A percentile compares a stretch with the other conserved stretches of the same genome.
phyloP scores from a whole-genome alignment of 37 sponge, comb jelly and placozoan species.

The Cladorhizidae sp. region DNA sequence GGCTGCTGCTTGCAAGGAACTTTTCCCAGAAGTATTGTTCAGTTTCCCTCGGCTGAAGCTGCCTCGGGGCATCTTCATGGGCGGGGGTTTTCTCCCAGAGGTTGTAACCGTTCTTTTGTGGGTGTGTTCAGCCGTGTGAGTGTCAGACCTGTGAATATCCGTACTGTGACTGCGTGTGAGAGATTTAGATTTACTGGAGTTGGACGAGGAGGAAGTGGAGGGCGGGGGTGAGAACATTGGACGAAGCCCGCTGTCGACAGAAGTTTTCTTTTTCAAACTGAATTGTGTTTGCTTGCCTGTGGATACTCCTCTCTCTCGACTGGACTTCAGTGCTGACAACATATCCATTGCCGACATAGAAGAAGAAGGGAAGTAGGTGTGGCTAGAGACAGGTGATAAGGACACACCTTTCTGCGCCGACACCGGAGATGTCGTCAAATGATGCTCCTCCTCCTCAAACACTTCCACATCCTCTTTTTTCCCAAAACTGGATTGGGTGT shows the following conservation, averaged over 20 bases:
- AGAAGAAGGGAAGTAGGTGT: too few relatives aligned
- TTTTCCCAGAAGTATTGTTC: too few relatives aligned
- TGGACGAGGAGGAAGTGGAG: too few relatives aligned
- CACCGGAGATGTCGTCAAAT: neutral
- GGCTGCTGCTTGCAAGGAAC: neutral
- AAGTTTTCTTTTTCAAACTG: too few relatives aligned
- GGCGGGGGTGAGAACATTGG: too few relatives aligned
- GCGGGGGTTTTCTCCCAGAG: neutral
- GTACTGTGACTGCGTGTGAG: too few relatives aligned
- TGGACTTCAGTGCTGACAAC: neutral
- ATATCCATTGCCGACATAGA: neutral
- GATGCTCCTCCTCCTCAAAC: neutral
- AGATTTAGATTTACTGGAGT: too few relatives aligned
- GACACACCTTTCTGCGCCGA: neutral
- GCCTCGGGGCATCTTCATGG: neutral
- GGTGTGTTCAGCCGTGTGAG: neutral
- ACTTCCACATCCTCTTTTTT: neutral
- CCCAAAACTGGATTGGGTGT: too few relatives aligned
- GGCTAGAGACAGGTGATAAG: too few relatives aligned
- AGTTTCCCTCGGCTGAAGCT: neutral
- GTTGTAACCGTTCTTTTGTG: neutral
- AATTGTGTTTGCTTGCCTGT: too few relatives aligned
- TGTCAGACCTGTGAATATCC: too few relatives aligned
- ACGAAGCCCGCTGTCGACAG: too few relatives aligned
- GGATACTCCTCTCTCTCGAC: neutral